These are phyloP conservation scores for Beaufortia kweichowensis DNA, from an alignment of 2,113 vertebrate species.

Conservation along the genomic window DNA sequence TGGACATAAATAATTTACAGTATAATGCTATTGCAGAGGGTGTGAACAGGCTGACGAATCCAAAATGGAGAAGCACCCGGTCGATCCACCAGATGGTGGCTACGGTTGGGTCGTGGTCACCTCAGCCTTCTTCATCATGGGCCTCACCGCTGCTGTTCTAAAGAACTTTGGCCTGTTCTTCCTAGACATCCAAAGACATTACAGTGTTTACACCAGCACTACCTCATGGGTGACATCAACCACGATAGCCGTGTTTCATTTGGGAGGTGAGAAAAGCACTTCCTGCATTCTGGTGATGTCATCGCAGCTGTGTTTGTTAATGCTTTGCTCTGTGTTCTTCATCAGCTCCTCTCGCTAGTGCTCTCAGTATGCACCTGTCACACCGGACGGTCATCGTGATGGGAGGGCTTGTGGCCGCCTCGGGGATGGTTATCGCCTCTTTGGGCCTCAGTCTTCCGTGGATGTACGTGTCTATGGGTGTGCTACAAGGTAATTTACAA, in stretches of 20 bases:
- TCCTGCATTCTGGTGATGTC: not conserved
- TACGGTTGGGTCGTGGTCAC: conserved; percentile 79
- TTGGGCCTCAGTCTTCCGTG: conserved; percentile 65
- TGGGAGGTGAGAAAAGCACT: conserved; percentile 67
- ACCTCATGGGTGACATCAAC: conserved; percentile 78
- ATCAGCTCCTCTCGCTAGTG: conserved; percentile 66
- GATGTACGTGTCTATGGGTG: conserved; percentile 68
- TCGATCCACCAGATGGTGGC: conserved; percentile 65
- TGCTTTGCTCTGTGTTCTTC: not conserved
- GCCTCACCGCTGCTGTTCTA: conserved; percentile 71
- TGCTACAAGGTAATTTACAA: conserved; percentile 69
- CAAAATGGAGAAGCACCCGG: conserved; percentile 46
- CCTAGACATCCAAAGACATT: conserved; percentile 76
- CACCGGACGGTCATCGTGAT: conserved; percentile 64
- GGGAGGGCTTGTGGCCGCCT: conserved; percentile 60
- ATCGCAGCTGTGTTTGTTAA: no score
- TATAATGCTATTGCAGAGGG: not conserved
- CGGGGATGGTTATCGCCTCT: conserved; percentile 64
- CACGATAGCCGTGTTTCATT: conserved; percentile 73
- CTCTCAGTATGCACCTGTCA: conserved; percentile 60
- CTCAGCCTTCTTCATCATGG: conserved; percentile 74
- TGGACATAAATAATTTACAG: not conserved
- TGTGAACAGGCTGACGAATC: not conserved
- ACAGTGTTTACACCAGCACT: conserved; percentile 71
- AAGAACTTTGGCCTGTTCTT: conserved; percentile 80